These are phyloP conservation scores for Trachelus troglodyta DNA, from an alignment of 2,888 invertebrate genomes.

Conservation along the genomic window DNA sequence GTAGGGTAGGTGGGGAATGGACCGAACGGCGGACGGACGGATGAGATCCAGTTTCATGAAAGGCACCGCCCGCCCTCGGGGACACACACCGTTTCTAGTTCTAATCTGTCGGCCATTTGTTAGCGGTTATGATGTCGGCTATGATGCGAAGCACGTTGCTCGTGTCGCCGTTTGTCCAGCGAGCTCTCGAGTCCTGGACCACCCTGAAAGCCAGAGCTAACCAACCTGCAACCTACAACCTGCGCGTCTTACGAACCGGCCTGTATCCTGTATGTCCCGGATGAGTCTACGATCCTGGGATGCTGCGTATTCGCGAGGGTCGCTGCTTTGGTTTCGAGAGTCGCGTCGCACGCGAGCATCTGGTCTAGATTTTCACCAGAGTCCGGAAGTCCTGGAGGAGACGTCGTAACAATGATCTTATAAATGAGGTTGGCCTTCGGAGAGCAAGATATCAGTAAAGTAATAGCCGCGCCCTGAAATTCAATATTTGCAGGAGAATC, in stretches of 20 bases:
- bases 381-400: background rate
- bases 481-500: conserved; percentile 46
- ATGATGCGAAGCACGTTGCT: conserved; percentile 47
- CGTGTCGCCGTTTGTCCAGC: conserved; percentile 53
- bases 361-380: conserved; percentile 3
- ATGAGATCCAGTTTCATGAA: conserved; percentile 63
- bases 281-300: no score
- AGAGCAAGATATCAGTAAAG: conserved; percentile 33
- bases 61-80: conserved; percentile 51
- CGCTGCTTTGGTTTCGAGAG: no score
- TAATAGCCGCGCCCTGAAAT: conserved; percentile 51
- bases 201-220: conserved; percentile 45
- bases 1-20: background rate
- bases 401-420: conserved; percentile 30
- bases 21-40: conserved; percentile 5
- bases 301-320: no score
- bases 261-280: no score
- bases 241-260: background rate
- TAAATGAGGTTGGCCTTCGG: conserved; percentile 27
- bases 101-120: conserved; percentile 64
- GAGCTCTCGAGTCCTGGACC: conserved; percentile 45
- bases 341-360: no score
- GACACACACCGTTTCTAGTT: conserved; percentile 50
- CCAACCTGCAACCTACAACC: conserved; percentile 37
- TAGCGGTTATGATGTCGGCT: conserved; percentile 55